Evolutionary conservation across 2,113 vertebrate species (phyloP), one percentile per base, ranked within the genome.

Genomic region (Corythaixoides concolor): DNA sequence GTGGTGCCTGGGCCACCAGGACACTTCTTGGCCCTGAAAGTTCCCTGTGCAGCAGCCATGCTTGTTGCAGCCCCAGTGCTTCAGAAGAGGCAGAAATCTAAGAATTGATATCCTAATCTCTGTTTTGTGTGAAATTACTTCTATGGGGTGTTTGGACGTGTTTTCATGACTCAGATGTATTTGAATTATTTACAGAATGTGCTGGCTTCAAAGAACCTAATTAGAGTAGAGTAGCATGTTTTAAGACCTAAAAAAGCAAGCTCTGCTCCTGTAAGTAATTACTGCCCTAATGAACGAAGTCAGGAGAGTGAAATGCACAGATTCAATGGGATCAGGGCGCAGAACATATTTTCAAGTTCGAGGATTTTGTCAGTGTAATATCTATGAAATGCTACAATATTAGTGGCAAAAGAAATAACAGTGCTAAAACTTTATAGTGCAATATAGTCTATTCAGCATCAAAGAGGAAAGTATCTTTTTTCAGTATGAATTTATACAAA

Each of bases 121-220:
- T 75, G 27, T 56, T 92, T 76, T 17, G 3, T 58, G 37, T 64
- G 26, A 92, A 92, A 84, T 73, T 28, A 53, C 70, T 81, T 85
- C 76, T 79, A 76, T 5, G 3, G 41, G 59, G 52, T 2, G 2
- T 78, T 90, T 82, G 66, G 69, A 90, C 11, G 2, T 82, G 58
- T 93, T 92, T 93, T 69, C 53, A 45, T 76, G 74, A 89, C 89
- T 89, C 66, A 90, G 28, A 76, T 62, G 27, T 11, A 9, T 95
- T 69, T 95, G 53, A 97, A 96, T 96, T 97, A 91, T 96, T 97
- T 91, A 95, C 83, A 91, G 70, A 77, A 89, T 55, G 35, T 72
- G 33, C 56, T 93, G 39, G 53, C 70, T 95, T 96, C 92, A 92
- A 92, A 96, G 88, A 93, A 94, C 53, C 45, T 89, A 85, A 93